Conservation (phyloP, 2,113 vertebrate species). For the Tragelaphus buxtoni region DNA sequence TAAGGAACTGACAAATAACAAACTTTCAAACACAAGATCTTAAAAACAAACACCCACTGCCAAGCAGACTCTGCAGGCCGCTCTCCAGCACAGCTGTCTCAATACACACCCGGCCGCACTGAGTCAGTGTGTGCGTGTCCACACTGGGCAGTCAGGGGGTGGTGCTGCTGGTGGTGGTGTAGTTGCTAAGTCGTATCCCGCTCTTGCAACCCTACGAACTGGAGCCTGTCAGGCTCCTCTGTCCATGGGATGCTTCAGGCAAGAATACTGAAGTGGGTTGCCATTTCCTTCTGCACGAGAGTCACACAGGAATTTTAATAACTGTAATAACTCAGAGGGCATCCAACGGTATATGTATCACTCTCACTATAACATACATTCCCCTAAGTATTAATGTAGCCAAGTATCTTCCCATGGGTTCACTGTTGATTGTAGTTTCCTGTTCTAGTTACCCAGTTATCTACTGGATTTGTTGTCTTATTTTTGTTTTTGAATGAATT, state of each 20-base stretch:
- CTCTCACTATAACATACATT: not conserved
- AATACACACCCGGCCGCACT: not conserved
- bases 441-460: not conserved
- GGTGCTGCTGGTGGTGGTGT: not conserved
- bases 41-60: not conserved
- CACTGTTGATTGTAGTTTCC: not conserved
- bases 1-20: not conserved
- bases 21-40: not conserved
- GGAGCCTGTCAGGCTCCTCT: not conserved
- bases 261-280: not conserved
- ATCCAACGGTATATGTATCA: not conserved
- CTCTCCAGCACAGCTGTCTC: not conserved
- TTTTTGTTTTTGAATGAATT: not conserved
- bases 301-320: not conserved
- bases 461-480: not conserved
- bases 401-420: not conserved
- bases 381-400: not conserved
- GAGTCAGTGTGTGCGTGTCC: not conserved
- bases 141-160: no score
- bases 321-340: not conserved
- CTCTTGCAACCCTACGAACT: not conserved
- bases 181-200: not conserved
- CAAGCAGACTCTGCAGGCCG: not conserved
- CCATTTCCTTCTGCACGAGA: not conserved
- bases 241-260: not conserved